Evolutionary conservation across 2,113 vertebrate species (phyloP).

Genomic region (Rhinichthys klamathensis): DNA sequence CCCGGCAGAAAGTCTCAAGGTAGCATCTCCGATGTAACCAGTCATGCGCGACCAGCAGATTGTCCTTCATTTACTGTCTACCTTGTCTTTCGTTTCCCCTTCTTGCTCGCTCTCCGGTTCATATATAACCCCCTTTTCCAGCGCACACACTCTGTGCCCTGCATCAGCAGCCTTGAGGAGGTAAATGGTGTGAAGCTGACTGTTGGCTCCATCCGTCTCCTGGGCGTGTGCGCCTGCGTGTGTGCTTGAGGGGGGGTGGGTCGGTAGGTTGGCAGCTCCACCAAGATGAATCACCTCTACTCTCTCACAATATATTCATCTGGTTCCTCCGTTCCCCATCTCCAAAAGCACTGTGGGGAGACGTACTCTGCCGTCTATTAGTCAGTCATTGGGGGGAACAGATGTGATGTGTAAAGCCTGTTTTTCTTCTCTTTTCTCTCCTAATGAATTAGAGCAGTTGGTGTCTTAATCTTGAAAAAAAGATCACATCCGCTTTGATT

Average conservation of each 20-base stretch:
- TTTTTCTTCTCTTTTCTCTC: slow-evolving; percentile 47
- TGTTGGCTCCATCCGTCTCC: slow-evolving; percentile 74
- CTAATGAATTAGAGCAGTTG: slow-evolving; percentile 53
- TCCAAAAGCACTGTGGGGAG: slow-evolving; percentile 65
- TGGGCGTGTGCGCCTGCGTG: slow-evolving; percentile 50
- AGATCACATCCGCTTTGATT: slow-evolving; percentile 46
- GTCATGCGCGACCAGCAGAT: slow-evolving; percentile 69
- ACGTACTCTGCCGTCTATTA: slow-evolving; percentile 41
- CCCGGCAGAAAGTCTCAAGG: slow-evolving; percentile 66
- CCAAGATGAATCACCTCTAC: slow-evolving; percentile 75
- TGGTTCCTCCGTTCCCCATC: slow-evolving; percentile 58
- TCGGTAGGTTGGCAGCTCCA: slow-evolving; percentile 61
- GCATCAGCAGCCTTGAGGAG: slow-evolving; percentile 71
- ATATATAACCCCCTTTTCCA: slow-evolving; percentile 31
- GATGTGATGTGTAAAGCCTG: slow-evolving; percentile 45
- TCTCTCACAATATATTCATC: slow-evolving; percentile 71
- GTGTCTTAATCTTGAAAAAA: slow-evolving; percentile 47
- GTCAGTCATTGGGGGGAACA: slow-evolving; percentile 48
- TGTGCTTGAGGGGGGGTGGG: slow-evolving; percentile 22
- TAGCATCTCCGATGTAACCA: slow-evolving; percentile 72
- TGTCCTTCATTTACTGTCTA: slow-evolving; percentile 74
- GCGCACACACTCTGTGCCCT: slow-evolving; percentile 43
- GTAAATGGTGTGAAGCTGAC: slow-evolving; percentile 78
- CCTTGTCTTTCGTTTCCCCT: slow-evolving; percentile 57
- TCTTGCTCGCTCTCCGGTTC: not conserved